Conservation (phyloP, 2,888 invertebrate species). For the Lamellibrachia satsuma region DNA sequence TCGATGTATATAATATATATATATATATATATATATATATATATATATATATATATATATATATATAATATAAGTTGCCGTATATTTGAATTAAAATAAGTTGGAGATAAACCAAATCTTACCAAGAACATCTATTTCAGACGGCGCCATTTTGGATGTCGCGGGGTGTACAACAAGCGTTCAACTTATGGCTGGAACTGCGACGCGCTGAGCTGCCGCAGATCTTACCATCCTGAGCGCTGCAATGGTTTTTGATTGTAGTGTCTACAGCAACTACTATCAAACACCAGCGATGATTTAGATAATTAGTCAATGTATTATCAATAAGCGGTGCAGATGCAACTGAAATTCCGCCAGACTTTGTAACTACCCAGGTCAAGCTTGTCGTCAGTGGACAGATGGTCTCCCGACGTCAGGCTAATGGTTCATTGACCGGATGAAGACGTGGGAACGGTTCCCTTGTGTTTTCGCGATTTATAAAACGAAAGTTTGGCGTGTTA, state of each 20-base stretch:
- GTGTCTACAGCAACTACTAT: not conserved
- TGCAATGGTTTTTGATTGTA: not conserved
- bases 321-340: not conserved
- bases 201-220: too few species aligned
- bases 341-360: not conserved
- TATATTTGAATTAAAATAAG: too few species aligned
- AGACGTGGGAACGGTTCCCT: not conserved
- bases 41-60: too few species aligned
- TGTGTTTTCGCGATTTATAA: not conserved
- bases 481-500: not conserved
- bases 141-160: too few species aligned
- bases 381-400: not conserved
- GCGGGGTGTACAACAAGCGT: too few species aligned
- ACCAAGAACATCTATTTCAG: too few species aligned
- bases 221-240: too few species aligned
- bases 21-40: too few species aligned
- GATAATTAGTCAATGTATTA: not conserved
- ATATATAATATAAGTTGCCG: too few species aligned
- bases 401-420: constrained; percentile 3
- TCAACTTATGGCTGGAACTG: too few species aligned
- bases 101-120: too few species aligned
- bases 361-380: not conserved
- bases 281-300: not conserved
- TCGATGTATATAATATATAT: too few species aligned
- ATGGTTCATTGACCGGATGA: not conserved